Conservation (phyloP, 1,140 invertebrate genomes). For the Nasonia giraulti region DNA sequence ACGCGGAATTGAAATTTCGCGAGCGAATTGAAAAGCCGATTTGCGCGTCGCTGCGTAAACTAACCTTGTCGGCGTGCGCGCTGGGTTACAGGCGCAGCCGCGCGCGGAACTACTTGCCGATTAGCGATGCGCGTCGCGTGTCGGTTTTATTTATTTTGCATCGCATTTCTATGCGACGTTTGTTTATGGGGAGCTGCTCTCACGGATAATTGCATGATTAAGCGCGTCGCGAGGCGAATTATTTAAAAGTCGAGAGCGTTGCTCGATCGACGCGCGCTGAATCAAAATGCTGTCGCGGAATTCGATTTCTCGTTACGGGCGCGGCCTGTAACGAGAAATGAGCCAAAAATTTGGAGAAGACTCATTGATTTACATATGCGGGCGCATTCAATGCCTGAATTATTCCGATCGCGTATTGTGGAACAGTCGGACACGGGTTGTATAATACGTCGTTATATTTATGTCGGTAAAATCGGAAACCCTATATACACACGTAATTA, state of each 20-base stretch:
- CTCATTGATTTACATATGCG: background rate
- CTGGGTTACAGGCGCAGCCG: background rate
- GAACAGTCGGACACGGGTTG: too few species aligned
- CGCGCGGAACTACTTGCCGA: background rate
- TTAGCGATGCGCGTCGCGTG: background rate
- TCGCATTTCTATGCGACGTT: background rate
- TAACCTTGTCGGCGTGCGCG: background rate
- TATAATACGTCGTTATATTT: too few species aligned
- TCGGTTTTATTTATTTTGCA: conserved; percentile 1
- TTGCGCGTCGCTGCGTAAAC: conserved; percentile 8
- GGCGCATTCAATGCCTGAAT: background rate
- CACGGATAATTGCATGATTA: background rate
- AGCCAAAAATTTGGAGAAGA: background rate
- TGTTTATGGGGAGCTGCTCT: background rate
- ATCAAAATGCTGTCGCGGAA: background rate
- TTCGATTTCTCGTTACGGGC: too few species aligned
- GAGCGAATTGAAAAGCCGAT: conserved; percentile 9
- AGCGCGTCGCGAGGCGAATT: background rate
- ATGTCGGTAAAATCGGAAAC: too few species aligned
- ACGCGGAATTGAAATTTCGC: conserved; percentile 15
- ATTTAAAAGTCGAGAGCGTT: background rate
- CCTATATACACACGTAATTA: too few species aligned
- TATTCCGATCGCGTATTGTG: too few species aligned
- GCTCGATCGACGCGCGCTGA: background rate
- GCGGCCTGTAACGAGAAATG: background rate